Evolutionary conservation across 2,113 vertebrate genomes (phyloP).

Genomic region (Corynorhinus townsendii): DNA sequence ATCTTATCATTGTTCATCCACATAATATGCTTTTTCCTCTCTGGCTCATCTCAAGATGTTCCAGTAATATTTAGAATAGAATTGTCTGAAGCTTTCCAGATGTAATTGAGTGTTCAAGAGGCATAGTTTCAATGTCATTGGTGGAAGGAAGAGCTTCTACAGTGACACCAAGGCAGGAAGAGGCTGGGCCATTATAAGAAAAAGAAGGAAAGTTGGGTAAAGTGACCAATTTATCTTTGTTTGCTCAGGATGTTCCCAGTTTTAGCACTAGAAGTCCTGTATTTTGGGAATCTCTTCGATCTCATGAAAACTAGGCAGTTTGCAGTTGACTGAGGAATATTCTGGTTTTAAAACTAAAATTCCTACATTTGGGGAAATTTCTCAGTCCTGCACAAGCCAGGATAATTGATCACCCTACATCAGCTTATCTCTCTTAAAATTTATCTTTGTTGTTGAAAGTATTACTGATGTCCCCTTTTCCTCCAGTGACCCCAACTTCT

Average conservation of each 20-base stretch:
- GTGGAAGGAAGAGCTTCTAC: not conserved
- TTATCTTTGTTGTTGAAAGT: no score
- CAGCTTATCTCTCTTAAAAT: not conserved
- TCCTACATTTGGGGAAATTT: not conserved
- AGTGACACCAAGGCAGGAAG: not conserved
- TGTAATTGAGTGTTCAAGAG: not conserved
- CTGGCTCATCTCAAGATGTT: not conserved
- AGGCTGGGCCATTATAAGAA: not conserved
- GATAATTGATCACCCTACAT: not conserved
- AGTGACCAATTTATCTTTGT: not conserved
- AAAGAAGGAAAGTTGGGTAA: not conserved
- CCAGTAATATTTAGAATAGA: not conserved
- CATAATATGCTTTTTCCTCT: not conserved
- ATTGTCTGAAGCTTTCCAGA: not conserved
- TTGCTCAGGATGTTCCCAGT: not conserved
- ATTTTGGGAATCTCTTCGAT: not conserved
- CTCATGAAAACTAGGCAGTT: not conserved
- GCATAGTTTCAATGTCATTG: not conserved
- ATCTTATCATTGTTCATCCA: not conserved
- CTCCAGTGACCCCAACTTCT: no score
- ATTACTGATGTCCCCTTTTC: no score
- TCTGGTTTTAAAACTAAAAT: not conserved
- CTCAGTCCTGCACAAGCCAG: not conserved
- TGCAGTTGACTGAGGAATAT: not conserved
- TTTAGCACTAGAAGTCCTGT: not conserved